phyloP scores from a whole-genome alignment of 2,113 vertebrate species.

The Gila orcuttii region DNA sequence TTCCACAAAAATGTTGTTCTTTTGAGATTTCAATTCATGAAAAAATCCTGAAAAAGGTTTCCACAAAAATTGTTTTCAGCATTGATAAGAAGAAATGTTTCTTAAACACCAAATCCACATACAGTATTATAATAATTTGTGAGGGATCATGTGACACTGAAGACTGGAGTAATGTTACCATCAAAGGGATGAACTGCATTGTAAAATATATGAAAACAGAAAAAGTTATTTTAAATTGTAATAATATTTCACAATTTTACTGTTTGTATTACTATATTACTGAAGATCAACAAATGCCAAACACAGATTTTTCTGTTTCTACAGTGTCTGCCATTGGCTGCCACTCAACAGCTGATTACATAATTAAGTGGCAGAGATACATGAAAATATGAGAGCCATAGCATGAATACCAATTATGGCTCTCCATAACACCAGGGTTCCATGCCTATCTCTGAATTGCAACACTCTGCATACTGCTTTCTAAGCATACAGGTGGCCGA shows the following conservation, averaged over 20 bases:
- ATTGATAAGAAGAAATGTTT: neutral
- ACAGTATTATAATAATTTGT: neutral
- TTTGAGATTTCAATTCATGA: neutral
- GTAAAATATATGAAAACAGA: no score
- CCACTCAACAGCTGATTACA: neutral
- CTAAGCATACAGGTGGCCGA: neutral
- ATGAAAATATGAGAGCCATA: neutral
- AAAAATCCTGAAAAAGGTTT: neutral
- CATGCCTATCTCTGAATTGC: neutral
- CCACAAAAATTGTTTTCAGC: neutral
- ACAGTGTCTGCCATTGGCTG: conserved; percentile 1
- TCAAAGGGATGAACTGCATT: neutral
- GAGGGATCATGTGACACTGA: neutral
- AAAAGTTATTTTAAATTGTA: no score
- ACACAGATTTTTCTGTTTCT: neutral
- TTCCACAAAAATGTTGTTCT: neutral
- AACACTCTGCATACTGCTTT: neutral
- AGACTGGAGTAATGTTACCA: neutral
- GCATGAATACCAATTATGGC: conserved; percentile 4
- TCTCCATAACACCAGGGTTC: neutral
- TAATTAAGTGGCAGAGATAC: neutral
- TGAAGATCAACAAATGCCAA: neutral
- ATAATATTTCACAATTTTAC: no score
- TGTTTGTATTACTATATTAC: no score
- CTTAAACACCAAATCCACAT: neutral